Evolutionary conservation across 2,797 vertebrate genomes (phyloP), one percentile per base, ranked within the genome.

Genomic region (Chrosomus eos): DNA sequence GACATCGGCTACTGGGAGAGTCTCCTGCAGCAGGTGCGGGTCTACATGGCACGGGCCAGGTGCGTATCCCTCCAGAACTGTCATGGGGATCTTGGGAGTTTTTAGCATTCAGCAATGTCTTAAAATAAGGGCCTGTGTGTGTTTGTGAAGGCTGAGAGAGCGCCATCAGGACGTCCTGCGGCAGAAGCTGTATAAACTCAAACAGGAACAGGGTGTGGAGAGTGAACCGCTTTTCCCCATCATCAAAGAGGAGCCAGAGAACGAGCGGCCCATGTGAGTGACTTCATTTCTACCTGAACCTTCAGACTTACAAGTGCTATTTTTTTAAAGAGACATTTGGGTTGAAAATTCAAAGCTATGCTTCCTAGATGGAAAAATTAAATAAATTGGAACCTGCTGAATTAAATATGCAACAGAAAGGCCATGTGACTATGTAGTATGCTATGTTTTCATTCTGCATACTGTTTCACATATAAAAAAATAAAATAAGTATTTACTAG

Each of bases 1-100:
- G 98, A 99, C 86, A 97, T 99, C 0, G 98, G 98, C 1, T 99
- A 99, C 94, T 99, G 98, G 98, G 98, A 99, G 92, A 98, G 97
- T 88, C 93, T 99, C 26, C 91, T 99, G 88, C 98, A 99, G 93
- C 98, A 99, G 91, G 96, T 99, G 77, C 95, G 97, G 0, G 97
- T 98, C 5, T 99, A 98, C 90, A 98, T 98, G 97, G 97, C 97
- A n/a, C 95, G 96, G 70, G 98, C 98, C 51, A 96, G 98, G 98
- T 99, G 91, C 38, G 91, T 45, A 31, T 71, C 38, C 7, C 13
- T 75, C 4, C 8, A n/a, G 1, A 75, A 40, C 51, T 38, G 0
- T 28, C 23, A 19, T 16, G 28, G 5, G 23, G 33, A 13, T 11
- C 23, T 33, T 40, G 9, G 1, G 3, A 1, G 1, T 45, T 21